Percentiles rank a stretch among this genome's conserved stretches.
phyloP scores from a whole-genome alignment of 2,888 invertebrate genomes.

The Smittia sp. region DNA sequence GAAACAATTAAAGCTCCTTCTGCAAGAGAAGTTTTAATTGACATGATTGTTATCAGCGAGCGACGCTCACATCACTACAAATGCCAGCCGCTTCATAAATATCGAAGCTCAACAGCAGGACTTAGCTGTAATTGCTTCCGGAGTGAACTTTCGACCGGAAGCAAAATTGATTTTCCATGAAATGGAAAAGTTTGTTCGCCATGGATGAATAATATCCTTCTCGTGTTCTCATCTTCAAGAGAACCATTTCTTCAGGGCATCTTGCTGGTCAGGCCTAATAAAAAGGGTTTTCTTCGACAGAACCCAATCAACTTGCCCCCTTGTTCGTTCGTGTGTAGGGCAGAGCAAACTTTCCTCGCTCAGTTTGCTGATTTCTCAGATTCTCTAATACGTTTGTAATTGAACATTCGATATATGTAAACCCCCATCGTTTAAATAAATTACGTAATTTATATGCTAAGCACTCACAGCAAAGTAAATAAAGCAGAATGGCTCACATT shows the following conservation, averaged over 20 bases:
- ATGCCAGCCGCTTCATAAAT: neutral
- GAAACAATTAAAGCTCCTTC: constrained; percentile 6
- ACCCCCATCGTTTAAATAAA: constrained; percentile 5
- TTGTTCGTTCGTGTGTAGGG: neutral
- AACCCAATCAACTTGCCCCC: constrained; percentile 22
- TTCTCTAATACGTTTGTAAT: constrained; percentile 9
- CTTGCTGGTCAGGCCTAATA: constrained; percentile 14
- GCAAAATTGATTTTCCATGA: constrained; percentile 13
- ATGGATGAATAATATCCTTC: constrained; percentile 9
- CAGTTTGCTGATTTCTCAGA: neutral
- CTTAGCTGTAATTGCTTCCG: constrained; percentile 14
- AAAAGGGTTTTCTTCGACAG: neutral
- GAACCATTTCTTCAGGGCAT: constrained; percentile 8
- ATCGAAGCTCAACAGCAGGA: neutral
- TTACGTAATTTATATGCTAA: constrained; percentile 28
- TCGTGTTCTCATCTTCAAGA: neutral
- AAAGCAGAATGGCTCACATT: neutral
- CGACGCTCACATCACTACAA: neutral
- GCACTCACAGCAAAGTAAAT: neutral
- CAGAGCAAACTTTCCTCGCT: neutral
- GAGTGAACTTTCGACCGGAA: neutral
- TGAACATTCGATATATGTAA: constrained; percentile 10
- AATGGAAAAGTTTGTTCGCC: constrained; percentile 2
- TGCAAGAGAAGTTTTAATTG: constrained; percentile 15
- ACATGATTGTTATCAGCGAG: constrained; percentile 14